Conservation (phyloP, 2,797 vertebrate species). For the Micropoecilia bifurca region DNA sequence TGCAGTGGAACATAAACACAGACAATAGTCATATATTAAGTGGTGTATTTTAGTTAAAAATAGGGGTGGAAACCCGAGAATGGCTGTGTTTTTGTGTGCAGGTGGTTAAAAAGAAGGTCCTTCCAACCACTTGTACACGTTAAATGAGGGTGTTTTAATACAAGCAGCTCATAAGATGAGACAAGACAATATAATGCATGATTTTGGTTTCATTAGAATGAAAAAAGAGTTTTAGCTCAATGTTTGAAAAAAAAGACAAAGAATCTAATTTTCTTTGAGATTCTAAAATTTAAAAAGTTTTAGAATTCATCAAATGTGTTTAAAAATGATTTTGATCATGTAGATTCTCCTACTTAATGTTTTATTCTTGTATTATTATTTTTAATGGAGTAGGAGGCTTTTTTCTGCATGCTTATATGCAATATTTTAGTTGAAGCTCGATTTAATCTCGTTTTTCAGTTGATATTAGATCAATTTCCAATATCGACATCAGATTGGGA, state of each 20-base stretch:
- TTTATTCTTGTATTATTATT: neutral
- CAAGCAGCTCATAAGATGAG: neutral
- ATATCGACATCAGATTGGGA: neutral
- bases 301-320: neutral
- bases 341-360: neutral
- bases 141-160: neutral
- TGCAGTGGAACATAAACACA: slow-evolving; percentile 39
- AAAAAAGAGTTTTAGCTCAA: neutral
- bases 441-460: too few relatives aligned
- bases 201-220: neutral
- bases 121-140: slow-evolving; percentile 4
- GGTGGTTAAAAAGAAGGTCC: slow-evolving; percentile 45
- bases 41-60: slow-evolving; percentile 52
- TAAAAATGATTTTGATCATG: neutral
- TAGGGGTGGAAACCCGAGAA: slow-evolving; percentile 37
- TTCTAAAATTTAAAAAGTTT: neutral
- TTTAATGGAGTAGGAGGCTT: neutral
- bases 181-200: neutral
- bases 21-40: slow-evolving; percentile 49
- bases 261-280: neutral
- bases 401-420: neutral
- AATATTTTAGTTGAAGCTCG: too few relatives aligned
- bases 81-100: slow-evolving; percentile 48
- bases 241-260: neutral
- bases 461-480: neutral